These are phyloP conservation scores for Caradrina clavipalpis DNA, from an alignment of 2,888 invertebrate genomes.

Conservation along the genomic window DNA sequence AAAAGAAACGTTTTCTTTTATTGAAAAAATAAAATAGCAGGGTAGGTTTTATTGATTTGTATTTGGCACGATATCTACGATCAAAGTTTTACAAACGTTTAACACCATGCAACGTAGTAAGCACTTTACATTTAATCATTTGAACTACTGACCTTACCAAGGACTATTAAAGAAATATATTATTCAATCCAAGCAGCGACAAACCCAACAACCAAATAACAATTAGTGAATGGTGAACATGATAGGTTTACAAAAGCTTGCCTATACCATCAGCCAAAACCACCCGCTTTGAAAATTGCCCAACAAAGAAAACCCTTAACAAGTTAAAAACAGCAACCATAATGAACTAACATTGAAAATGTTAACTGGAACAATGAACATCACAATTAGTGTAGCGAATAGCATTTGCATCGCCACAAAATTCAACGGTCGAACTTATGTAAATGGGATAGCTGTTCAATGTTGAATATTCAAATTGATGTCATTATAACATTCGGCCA, in stretches of 20 bases:
- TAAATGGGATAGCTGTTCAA: constrained; percentile 89
- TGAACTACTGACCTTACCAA: background rate
- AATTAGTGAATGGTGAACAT: too few species aligned
- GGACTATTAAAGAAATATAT: background rate
- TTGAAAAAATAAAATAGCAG: constrained; percentile 21
- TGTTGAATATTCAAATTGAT: constrained; percentile 91
- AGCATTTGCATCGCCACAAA: constrained; percentile 88
- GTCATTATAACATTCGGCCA: constrained; percentile 90
- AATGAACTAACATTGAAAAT: constrained; percentile 68
- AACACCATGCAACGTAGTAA: background rate
- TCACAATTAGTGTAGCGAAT: constrained; percentile 86
- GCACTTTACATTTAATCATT: background rate
- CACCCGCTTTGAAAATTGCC: background rate
- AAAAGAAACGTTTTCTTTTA: constrained; percentile 49
- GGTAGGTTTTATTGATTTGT: constrained; percentile 14
- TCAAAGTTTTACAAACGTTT: background rate
- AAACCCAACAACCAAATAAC: too few species aligned
- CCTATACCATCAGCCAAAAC: background rate
- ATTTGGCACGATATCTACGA: background rate
- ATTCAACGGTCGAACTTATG: constrained; percentile 90
- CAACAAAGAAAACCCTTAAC: constrained; percentile 33
- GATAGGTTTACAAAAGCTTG: too few species aligned
- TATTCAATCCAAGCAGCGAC: background rate
- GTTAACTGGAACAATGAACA: constrained; percentile 80
- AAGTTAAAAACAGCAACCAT: constrained; percentile 46